Conservation (phyloP, 2,888 invertebrate genomes). For the Seira musarum region DNA sequence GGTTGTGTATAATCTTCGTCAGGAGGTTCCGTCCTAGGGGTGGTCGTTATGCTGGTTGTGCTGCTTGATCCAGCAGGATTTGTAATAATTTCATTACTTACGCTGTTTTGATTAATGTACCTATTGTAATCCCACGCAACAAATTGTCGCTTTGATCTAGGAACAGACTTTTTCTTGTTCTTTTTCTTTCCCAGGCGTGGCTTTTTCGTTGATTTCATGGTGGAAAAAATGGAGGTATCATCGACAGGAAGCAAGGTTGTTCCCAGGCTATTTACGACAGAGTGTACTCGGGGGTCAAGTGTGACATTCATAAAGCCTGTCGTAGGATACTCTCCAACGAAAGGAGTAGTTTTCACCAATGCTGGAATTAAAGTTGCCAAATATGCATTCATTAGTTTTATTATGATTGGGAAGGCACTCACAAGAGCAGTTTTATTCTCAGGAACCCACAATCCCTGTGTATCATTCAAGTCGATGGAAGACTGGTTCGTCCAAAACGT, state of each 20-base stretch:
- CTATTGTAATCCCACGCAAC: conserved; percentile 24
- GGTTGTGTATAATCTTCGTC: conserved; percentile 59
- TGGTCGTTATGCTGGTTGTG: too few relatives aligned
- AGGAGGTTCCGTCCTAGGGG: conserved; percentile 49
- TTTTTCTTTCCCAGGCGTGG: conserved; percentile 21
- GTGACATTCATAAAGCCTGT: conserved; percentile 41
- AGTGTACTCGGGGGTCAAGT: conserved; percentile 25
- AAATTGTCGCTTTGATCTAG: conserved; percentile 28
- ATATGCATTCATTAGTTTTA: conserved; percentile 60
- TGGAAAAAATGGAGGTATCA: background rate
- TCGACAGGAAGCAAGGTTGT: conserved; percentile 32
- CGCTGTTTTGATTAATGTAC: background rate
- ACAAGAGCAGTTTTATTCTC: conserved; percentile 58
- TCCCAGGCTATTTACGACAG: background rate
- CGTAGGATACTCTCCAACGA: conserved; percentile 46
- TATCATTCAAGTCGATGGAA: conserved; percentile 61
- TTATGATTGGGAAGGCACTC: conserved; percentile 61
- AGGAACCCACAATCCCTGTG: conserved; percentile 57
- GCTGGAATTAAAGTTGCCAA: conserved; percentile 55
- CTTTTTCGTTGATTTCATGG: conserved; percentile 29
- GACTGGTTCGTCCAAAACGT: conserved; percentile 65
- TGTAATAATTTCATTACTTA: too few relatives aligned
- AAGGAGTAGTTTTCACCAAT: conserved; percentile 62
- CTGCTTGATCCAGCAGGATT: too few relatives aligned
- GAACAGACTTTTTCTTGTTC: conserved; percentile 20